These are phyloP conservation scores for Eilema griseolum DNA, from an alignment of 2,888 invertebrate species.

Conservation along the genomic window DNA sequence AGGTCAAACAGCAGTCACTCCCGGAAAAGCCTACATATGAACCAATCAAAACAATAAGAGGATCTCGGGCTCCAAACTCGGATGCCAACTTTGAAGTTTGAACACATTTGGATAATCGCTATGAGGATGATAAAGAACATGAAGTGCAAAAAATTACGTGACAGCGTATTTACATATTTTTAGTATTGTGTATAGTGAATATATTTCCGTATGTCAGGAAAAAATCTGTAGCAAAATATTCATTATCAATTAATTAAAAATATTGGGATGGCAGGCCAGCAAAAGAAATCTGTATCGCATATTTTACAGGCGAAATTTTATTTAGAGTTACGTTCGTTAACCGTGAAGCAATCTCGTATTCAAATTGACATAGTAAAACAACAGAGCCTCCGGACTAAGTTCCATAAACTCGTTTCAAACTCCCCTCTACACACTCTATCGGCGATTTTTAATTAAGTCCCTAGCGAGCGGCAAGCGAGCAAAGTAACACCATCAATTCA, in stretches of 20 bases:
- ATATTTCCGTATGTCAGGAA: background rate
- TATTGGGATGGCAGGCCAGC: conserved; percentile 30
- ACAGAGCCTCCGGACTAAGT: conserved; percentile 82
- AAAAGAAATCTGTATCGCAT: conserved; percentile 31
- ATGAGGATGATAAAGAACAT: background rate
- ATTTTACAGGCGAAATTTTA: conserved; percentile 41
- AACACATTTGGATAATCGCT: no score
- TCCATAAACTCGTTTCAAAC: conserved; percentile 84
- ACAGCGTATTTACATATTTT: background rate
- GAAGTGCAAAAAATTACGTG: background rate
- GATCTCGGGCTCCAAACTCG: no score
- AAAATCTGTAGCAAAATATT: conserved; percentile 8
- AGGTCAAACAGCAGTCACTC: no score
- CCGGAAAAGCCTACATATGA: no score
- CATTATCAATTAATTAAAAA: conserved; percentile 30
- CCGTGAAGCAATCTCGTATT: conserved; percentile 81
- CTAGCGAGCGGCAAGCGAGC: conserved; percentile 82
- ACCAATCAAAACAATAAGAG: no score
- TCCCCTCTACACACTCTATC: conserved; percentile 86
- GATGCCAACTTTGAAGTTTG: no score
- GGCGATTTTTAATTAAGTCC: conserved; percentile 87
- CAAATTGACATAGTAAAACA: conserved; percentile 87
- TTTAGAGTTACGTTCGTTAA: conserved; percentile 50
- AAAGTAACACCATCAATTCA: conserved; percentile 87
- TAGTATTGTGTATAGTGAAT: background rate